Base-by-base conservation (phyloP, 2,113 vertebrate genomes). In the Psilopsiagon aurifrons region DNA sequence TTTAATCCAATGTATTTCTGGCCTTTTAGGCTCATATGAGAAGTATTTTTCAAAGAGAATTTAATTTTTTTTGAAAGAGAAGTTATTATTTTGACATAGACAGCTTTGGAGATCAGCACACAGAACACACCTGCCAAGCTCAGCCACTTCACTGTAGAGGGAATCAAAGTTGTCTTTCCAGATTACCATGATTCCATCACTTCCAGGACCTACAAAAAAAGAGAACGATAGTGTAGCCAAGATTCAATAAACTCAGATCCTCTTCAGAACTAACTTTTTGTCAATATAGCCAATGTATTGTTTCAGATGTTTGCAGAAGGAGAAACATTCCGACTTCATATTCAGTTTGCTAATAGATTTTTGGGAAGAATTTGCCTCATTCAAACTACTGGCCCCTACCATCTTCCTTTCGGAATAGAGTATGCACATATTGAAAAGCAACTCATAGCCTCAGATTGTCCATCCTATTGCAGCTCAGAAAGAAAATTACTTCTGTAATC, bases 91-190 rank as follows among this genome's bases (percentile, higher is more conserved):
- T 85, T 91, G 52, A 84, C 28, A 17, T 2, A 71, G 28, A 44
- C 18, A 51, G 7, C 17, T 79, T 71, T 47, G 47, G n/a, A 67
- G 37, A 51, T 57, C 62, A 64, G 59, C 70, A 92, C 6, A 80
- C 7, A 83, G 24, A 83, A 84, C 88, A 0, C 97, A 99, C 99
- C 99, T 99, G 97, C 99, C 99, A 91, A 99, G 98, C 97, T 99
- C 99, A 78, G 98, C 98, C 97, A 99, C 98, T 96, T 99, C 99
- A 22, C 97, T 98, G 98, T 99, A 99, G 97, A 99, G 98, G 97
- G 98, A 98, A 88, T 99, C 99, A 96, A 99, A 99, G 98, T 98
- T 99, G 97, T 99, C 99, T 88, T 99, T 99, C 99, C 99, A 99
- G 98, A 98, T 98, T 97, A 99, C 99, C 97, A 98, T 97, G 97